Evolutionary conservation across 2,797 vertebrate genomes (phyloP).

Genomic region (Loriculus beryllinus): DNA sequence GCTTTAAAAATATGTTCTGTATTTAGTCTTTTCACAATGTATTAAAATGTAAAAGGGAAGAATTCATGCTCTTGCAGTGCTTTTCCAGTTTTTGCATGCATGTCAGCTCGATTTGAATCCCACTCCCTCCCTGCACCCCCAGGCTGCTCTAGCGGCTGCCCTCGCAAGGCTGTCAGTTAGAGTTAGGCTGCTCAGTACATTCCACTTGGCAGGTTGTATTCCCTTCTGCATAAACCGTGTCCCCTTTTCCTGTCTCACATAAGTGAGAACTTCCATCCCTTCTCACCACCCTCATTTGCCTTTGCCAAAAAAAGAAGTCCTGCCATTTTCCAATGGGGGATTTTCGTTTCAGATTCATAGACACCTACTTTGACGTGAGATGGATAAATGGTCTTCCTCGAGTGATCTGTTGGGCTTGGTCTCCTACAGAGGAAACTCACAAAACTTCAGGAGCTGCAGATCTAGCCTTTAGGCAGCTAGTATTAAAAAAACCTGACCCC

Average conservation of each 20-base stretch:
- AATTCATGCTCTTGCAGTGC: not conserved
- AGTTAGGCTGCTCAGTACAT: not conserved
- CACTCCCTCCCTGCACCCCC: not conserved
- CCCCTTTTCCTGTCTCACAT: not conserved
- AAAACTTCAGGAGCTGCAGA: not conserved
- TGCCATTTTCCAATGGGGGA: not conserved
- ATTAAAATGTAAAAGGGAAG: not conserved
- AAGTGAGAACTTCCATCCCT: not conserved
- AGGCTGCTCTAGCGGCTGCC: not conserved
- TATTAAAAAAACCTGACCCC: not conserved
- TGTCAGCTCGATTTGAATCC: not conserved
- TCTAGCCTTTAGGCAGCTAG: not conserved
- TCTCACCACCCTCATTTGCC: not conserved
- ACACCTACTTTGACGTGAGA: not conserved
- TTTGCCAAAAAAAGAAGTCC: not conserved
- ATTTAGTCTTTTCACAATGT: not conserved
- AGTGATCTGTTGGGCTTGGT: not conserved
- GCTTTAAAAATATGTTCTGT: not conserved
- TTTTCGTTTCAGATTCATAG: not conserved
- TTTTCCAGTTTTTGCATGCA: not conserved
- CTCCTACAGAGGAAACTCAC: not conserved
- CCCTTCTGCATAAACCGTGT: not conserved
- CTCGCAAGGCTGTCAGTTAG: not conserved
- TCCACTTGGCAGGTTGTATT: not conserved
- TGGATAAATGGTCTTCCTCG: not conserved